Evolutionary conservation across 2,113 vertebrate species (phyloP), one percentile per base, ranked within the genome.

Genomic region (Pungitius pungitius): DNA sequence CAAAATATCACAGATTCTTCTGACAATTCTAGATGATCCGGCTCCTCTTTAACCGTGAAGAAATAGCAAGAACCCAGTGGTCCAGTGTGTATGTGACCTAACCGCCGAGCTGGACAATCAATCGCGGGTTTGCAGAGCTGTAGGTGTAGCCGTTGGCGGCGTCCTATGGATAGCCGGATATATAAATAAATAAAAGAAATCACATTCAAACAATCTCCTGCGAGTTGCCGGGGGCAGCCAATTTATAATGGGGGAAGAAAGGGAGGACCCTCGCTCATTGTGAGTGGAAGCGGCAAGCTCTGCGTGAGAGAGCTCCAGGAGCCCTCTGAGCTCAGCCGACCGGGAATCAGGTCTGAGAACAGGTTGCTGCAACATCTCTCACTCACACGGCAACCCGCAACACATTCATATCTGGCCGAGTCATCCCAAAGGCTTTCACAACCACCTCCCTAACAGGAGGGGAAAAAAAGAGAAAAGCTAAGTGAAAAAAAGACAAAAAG

Each of bases 341-440:
- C 64, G 68, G 63, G 66, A 72, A 65, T 65, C 60, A 82, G 47
- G 60, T 73, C 52, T 67, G 72, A 83, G 79, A 80, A 85, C 80
- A 85, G 83, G 85, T 86, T 86, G 78, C 74, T 75, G 79, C 49
- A 84, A 84, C 73, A 67, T 64, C 67, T 24, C 69, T 17, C 77
- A 78, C 76, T 59, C 70, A 64, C 43, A 70, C 59, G 4, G 45
- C 20, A 49, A 22, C 57, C 17, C 62, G 73, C 33, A 57, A 45
- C 73, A 87, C 65, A 78, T 2, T 70, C 65, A 55, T 3, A 71
- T 52, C 69, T n/a, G 69, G 70, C 68, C 86, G 73, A 86, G 66
- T 92, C 89, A 91, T 88, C 88, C 85, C 88, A 75, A 47, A 89
- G 89, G 90, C 49, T 91, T 92, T 91, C 77, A 62, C 71, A 82